These are phyloP conservation scores for Equus quagga DNA, from an alignment of 2,113 vertebrate species.

Conservation along the genomic window DNA sequence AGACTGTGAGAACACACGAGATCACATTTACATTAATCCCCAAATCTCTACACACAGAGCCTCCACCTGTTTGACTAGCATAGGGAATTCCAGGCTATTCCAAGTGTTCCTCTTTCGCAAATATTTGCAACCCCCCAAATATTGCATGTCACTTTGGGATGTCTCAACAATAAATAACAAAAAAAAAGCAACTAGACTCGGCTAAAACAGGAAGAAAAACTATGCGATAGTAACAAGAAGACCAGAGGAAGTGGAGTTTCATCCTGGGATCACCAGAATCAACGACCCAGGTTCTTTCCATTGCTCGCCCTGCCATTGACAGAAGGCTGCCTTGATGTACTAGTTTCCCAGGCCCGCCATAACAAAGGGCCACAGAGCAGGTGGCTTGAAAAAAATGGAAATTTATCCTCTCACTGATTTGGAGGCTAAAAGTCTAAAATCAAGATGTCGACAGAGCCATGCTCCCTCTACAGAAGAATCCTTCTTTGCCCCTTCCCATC, in stretches of 20 bases:
- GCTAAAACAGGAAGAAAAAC: not conserved
- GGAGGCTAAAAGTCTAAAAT: not conserved
- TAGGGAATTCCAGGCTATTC: not conserved
- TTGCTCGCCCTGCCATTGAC: not conserved
- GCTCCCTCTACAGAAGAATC: not conserved
- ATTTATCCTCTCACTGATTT: not conserved
- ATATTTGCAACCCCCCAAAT: not conserved
- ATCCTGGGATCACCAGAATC: not conserved
- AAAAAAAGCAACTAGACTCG: not conserved
- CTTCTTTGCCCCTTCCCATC: not conserved
- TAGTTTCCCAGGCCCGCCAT: not conserved
- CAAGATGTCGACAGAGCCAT: not conserved
- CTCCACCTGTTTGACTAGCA: conserved; percentile 34
- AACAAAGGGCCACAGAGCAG: not conserved
- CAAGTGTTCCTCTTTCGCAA: not conserved
- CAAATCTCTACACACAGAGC: not conserved
- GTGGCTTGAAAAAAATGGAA: not conserved
- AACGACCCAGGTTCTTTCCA: not conserved
- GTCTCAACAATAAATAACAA: not conserved
- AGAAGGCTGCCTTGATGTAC: not conserved
- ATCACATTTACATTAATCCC: conserved; percentile 50
- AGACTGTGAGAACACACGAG: conserved; percentile 51
- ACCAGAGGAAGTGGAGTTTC: not conserved
- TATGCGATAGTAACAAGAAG: not conserved
- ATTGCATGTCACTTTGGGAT: not conserved